Percentiles rank a stretch among this genome's conserved stretches.
Conservation (phyloP, 1,140 invertebrate genomes). For the Tetranychus urticae region DNA sequence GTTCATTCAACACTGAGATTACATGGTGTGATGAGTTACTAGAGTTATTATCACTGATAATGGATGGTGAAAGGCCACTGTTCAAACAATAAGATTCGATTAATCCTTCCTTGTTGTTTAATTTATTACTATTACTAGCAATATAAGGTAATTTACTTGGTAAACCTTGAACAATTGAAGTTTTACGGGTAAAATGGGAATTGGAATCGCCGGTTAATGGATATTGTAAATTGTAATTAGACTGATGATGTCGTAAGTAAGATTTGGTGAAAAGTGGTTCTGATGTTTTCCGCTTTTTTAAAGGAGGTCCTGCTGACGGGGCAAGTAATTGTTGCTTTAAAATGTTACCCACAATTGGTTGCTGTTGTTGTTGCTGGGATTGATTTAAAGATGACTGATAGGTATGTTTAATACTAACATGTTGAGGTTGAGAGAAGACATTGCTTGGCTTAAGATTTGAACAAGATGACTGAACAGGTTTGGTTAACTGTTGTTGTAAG, state of each 20-base stretch:
- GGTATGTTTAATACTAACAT: neutral
- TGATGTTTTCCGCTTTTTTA: conserved; percentile 17
- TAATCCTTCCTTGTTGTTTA: neutral
- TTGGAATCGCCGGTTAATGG: neutral
- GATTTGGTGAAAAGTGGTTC: conserved; percentile 10
- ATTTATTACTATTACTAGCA: neutral
- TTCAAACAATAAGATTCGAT: neutral
- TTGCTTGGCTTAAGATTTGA: neutral
- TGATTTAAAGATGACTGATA: neutral
- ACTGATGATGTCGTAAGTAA: neutral
- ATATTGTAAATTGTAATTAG: neutral
- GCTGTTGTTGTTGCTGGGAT: neutral
- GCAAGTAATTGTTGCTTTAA: conserved; percentile 14
- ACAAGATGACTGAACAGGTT: neutral
- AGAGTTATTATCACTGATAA: neutral
- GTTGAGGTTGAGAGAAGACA: neutral
- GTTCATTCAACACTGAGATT: too few relatives aligned
- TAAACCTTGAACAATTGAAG: too few relatives aligned
- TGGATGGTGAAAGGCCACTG: neutral
- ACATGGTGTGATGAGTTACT: too few relatives aligned
- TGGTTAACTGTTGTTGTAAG: neutral
- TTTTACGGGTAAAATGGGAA: too few relatives aligned
- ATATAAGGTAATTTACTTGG: too few relatives aligned
- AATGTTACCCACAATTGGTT: conserved; percentile 9
- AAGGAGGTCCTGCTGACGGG: conserved; percentile 4